Base-by-base conservation (phyloP, 2,888 invertebrate species). In the Caenorhabditis sp. region DNA sequence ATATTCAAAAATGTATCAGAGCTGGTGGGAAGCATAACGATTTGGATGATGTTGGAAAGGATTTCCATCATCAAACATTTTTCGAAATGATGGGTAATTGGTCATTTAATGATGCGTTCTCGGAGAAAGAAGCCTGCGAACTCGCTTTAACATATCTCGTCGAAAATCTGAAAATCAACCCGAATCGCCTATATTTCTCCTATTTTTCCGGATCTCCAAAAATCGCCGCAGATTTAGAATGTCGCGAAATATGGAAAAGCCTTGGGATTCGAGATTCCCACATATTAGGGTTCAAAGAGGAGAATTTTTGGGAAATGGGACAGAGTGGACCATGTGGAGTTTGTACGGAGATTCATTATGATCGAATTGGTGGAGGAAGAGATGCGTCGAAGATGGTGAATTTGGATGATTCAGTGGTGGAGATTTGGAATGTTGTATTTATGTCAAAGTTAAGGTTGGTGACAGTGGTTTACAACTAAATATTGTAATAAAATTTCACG, bases 291-390 rank as follows among this genome's bases (percentile, higher is more conserved):
- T 92, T 95, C 73, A 93, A 91, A 85, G 94, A 95, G 89, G 96
- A 99, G 88, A 99, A 99, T 88, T 99, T 99, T 90, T 99, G 99
- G 99, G 97, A 97, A 91, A 99, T 99, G 99, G 99, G 97, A 26
- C 96, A 97, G 88, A 95, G 95, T 12, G 99, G 99, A 0, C 97
- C 99, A 0, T 99, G 99, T 90, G 99, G 99, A 0, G 97, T 97
- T 1, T 99, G 97, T 88, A 95, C 97, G 23, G 99, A 99, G 90
- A 91, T 99, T 81, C 97, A 99, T 90, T 99, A 92, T 90, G 97
- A 99, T 89, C 92, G 97, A 54, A 64, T 80, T 38, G 71, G 70
- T 1, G 65, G 56, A 4, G 63, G 59, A 27, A 93, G 91, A 5
- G 92, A 95, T 88, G 97, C 95, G 20, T 92, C 94, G 17, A 92